Base-by-base conservation (phyloP, 2,888 invertebrate genomes). In the Synergus umbraculus region DNA sequence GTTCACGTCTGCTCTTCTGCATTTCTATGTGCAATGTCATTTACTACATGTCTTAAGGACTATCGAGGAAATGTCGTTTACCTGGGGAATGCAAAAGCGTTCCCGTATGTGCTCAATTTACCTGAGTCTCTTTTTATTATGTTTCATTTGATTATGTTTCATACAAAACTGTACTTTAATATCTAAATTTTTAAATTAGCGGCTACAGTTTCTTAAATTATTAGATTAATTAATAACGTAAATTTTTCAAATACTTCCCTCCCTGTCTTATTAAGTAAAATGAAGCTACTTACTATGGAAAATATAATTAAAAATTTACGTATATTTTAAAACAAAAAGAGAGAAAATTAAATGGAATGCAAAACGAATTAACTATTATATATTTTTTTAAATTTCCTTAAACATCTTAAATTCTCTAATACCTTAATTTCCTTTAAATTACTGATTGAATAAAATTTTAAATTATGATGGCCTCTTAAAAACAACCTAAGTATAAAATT, bases 11-110 rank as follows among this genome's bases (percentile, higher is more conserved):
- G 37, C 13, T 73, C 37, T 73, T 73, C 37, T 54, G 49, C 73
- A 73, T 49, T 37, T 73, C 12, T 46, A 22, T 67, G 44, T 67
- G 37, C 43, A 65, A 65, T n/a, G 37, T 18, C 43, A 41, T n/a
- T 41, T 65, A 65, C 43, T 65, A 46, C 46, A 73, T 73, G 8
- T 54, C 37, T 22, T 73, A 49, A 54, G 37, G 37, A n/a, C 29
- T 73, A 8, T 73, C 15, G 7, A 73, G 49, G 12, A 73, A 73
- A 73, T 73, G 37, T 65, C 65, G 41, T 69, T 58, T 69, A 29
- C 22, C 15, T 58, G 49, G 15, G 67, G 67, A 67, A 67, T 67
- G 67, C 67, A 22, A 66, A 66, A 10, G n/a, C 66, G 10, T 66
- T 66, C 66, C 37, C 37, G 37, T 37, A 37, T 37, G 5, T 37